phyloP scores from a whole-genome alignment of 2,888 invertebrate species.

The Drosophila sordidula region DNA sequence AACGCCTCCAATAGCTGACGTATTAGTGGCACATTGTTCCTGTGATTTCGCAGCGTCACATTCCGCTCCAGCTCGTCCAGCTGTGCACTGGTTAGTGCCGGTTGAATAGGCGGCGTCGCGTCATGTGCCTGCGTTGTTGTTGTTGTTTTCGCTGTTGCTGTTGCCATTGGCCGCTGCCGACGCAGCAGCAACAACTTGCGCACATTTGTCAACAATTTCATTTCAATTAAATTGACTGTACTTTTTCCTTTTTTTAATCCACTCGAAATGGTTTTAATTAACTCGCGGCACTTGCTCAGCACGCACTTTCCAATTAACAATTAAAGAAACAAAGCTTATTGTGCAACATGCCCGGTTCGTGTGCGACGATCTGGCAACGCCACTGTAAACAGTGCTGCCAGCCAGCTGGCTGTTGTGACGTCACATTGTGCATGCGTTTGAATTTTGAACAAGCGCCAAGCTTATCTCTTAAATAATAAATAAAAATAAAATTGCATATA shows the following conservation, averaged over 20 bases:
- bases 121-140: conserved; percentile 28
- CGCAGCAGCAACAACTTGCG: conserved; percentile 45
- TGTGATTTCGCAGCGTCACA: conserved; percentile 66
- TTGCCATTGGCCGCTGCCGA: conserved; percentile 43
- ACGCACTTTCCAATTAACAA: conserved; percentile 50
- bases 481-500: neutral
- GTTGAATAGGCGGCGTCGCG: conserved; percentile 13
- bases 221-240: conserved; percentile 56
- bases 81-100: conserved; percentile 55
- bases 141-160: conserved; percentile 10
- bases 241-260: neutral
- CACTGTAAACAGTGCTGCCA: conserved; percentile 28
- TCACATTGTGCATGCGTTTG: conserved; percentile 17
- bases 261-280: conserved; percentile 43
- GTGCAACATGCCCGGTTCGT: conserved; percentile 40
- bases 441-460: conserved; percentile 2
- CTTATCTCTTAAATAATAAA: conserved; percentile 5
- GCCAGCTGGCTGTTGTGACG: conserved; percentile 16
- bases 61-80: conserved; percentile 75
- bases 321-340: conserved; percentile 31
- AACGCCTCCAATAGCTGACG: conserved; percentile 61
- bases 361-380: conserved; percentile 36
- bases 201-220: conserved; percentile 63
- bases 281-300: conserved; percentile 5
- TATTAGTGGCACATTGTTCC: conserved; percentile 74